A percentile compares a stretch with the other conserved stretches of the same genome.
phyloP scores from a whole-genome alignment of 2,113 vertebrate species.

The Ochotona princeps region DNA sequence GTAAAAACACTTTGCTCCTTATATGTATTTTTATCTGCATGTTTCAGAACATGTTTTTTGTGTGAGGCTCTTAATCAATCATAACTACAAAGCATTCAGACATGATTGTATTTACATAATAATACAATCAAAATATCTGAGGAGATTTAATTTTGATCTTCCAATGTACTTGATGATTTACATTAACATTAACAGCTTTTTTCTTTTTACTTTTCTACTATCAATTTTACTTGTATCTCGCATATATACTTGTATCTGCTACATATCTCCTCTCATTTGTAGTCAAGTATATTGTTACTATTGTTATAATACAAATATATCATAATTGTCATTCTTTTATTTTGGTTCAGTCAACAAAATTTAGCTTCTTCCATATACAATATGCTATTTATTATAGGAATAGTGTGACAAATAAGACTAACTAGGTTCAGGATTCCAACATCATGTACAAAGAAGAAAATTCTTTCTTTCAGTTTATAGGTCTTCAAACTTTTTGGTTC shows the following conservation, averaged over 20 bases:
- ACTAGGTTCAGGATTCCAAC: background rate
- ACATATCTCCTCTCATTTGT: background rate
- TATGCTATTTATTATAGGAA: background rate
- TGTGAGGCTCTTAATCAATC: background rate
- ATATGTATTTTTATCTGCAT: background rate
- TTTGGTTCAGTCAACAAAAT: background rate
- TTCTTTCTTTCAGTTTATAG: background rate
- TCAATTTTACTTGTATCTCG: background rate
- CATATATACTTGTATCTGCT: background rate
- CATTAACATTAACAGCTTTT: background rate
- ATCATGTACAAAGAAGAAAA: background rate
- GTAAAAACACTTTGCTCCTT: background rate
- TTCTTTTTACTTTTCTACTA: background rate
- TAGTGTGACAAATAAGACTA: background rate
- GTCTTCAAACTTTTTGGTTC: background rate
- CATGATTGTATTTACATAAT: background rate
- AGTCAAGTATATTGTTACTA: background rate
- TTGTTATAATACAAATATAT: too few relatives aligned
- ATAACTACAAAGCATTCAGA: background rate
- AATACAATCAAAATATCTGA: background rate
- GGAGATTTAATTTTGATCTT: background rate
- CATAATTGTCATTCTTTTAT: background rate
- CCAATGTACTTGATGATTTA: background rate
- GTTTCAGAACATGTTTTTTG: background rate
- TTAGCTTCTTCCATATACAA: background rate